A percentile compares a stretch with the other conserved stretches of the same genome.
Evolutionary conservation across 2,888 invertebrate species (phyloP).

Genomic region (Poecilus cupreus): DNA sequence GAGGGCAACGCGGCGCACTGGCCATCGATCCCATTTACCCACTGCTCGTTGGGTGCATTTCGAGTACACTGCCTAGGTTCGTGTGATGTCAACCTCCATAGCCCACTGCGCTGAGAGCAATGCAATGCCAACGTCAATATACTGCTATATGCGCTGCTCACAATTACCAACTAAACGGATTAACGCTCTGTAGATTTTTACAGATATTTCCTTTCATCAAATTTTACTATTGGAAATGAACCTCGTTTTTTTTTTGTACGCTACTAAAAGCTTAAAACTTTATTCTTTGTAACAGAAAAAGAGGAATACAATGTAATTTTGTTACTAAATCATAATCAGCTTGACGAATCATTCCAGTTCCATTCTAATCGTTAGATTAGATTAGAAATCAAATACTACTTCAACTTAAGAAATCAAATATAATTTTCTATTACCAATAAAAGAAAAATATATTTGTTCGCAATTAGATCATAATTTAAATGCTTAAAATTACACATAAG

Average conservation of each 20-base stretch:
- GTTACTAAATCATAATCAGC: too few species aligned
- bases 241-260: background rate
- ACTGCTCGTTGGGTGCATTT: background rate
- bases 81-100: background rate
- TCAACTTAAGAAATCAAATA: too few species aligned
- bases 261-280: too few species aligned
- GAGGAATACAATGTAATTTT: too few species aligned
- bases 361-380: too few species aligned
- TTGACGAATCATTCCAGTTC: too few species aligned
- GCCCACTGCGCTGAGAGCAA: background rate
- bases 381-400: too few species aligned
- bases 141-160: background rate
- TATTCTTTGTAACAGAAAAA: too few species aligned
- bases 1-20: background rate
- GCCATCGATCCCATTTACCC: background rate
- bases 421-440: too few species aligned
- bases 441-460: too few species aligned
- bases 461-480: too few species aligned
- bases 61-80: background rate
- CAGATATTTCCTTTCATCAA: slow-evolving; percentile 20
- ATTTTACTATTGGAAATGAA: slow-evolving; percentile 11
- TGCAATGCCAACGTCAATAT: background rate
- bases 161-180: slow-evolving; percentile 21
- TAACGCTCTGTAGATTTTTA: slow-evolving; percentile 27
- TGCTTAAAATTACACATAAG: too few species aligned